These are phyloP conservation scores for Sebastes trivittatus DNA, from an alignment of 2,797 vertebrate genomes.

Conservation along the genomic window DNA sequence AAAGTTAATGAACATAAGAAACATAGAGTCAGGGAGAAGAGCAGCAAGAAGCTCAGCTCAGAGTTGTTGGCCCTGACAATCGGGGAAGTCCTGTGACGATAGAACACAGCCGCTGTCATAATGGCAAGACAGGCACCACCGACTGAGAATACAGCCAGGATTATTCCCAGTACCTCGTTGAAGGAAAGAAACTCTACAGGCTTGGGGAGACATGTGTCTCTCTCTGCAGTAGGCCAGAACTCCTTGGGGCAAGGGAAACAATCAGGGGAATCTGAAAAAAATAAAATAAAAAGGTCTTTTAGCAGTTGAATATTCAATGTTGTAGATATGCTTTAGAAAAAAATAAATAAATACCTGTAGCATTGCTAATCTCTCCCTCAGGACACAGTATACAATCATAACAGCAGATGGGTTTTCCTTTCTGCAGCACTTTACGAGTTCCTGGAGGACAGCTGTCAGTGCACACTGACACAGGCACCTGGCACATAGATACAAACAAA, in stretches of 20 bases:
- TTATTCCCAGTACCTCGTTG: conserved; percentile 64
- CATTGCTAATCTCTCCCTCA: conserved; percentile 76
- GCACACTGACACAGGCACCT: conserved; percentile 77
- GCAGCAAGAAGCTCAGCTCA: conserved; percentile 73
- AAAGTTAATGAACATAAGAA: conserved; percentile 77
- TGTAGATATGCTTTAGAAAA: not conserved
- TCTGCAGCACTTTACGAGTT: conserved; percentile 73
- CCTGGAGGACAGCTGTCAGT: conserved; percentile 73
- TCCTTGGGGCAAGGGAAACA: conserved; percentile 68
- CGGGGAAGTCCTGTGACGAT: conserved; percentile 42
- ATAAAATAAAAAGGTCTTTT: not conserved
- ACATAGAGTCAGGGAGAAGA: conserved; percentile 73
- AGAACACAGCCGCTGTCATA: conserved; percentile 48
- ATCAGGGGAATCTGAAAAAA: conserved; percentile 65
- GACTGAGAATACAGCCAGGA: conserved; percentile 58
- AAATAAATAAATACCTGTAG: conserved; percentile 56
- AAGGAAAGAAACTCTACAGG: conserved; percentile 75
- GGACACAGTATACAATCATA: conserved; percentile 75
- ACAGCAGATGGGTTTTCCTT: conserved; percentile 76
- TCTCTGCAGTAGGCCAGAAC: conserved; percentile 69
- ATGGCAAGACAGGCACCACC: conserved; percentile 54
- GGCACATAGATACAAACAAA: not conserved
- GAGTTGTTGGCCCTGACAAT: conserved; percentile 74
- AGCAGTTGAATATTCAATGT: not conserved
- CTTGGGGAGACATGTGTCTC: conserved; percentile 62